These are phyloP conservation scores for Leptoclinus maculatus DNA, from an alignment of 2,797 vertebrate genomes.

Conservation along the genomic window DNA sequence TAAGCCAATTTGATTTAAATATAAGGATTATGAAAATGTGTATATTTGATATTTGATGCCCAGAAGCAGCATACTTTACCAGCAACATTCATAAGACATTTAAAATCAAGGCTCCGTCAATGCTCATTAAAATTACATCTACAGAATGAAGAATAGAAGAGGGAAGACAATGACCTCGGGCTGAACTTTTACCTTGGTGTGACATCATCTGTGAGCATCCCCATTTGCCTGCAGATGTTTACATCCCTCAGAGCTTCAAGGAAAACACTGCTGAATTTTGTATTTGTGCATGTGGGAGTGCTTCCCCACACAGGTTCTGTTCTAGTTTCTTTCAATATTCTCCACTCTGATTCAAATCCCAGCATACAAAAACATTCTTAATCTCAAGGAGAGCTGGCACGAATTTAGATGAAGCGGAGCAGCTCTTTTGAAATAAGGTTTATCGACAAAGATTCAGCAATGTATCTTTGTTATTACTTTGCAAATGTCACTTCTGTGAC, in stretches of 20 bases:
- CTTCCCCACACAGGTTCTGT: constrained; percentile 34
- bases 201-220: constrained; percentile 37
- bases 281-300: constrained; percentile 37
- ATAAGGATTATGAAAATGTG: constrained; percentile 28
- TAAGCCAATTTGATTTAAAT: constrained; percentile 32
- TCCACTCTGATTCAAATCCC: constrained; percentile 14
- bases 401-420: not conserved
- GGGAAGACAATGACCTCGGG: constrained; percentile 28
- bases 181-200: constrained; percentile 65
- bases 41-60: constrained; percentile 19
- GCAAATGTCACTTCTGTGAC: constrained; percentile 11
- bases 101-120: constrained; percentile 30
- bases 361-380: not conserved
- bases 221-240: constrained; percentile 45
- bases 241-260: constrained; percentile 21
- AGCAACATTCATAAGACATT: constrained; percentile 31
- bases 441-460: not conserved
- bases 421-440: not conserved
- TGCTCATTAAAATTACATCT: constrained; percentile 50
- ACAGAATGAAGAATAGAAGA: constrained; percentile 25
- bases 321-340: constrained; percentile 27
- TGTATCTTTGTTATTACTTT: constrained; percentile 16
- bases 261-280: constrained; percentile 18
- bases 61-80: constrained; percentile 12
- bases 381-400: not conserved